phyloP scores from a whole-genome alignment of 2,888 invertebrate species.

The Synanthedon tipuliformis region DNA sequence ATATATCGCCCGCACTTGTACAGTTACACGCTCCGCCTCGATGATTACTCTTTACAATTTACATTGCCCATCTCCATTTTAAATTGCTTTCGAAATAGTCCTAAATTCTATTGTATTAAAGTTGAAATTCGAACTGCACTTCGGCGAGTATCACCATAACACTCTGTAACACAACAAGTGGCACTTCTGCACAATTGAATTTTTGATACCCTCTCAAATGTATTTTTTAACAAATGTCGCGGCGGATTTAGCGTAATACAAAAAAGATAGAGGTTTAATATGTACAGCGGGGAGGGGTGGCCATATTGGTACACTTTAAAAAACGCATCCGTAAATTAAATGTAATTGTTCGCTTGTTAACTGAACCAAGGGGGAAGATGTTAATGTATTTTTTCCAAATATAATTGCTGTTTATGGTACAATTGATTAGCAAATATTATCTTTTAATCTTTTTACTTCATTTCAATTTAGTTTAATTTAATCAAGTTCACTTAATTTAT shows the following conservation, averaged over 20 bases:
- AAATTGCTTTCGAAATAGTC: neutral
- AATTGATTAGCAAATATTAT: neutral
- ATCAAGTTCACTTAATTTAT: too few species aligned
- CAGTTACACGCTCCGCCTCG: slow-evolving; percentile 4
- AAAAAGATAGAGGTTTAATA: slow-evolving; percentile 36
- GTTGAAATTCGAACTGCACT: neutral
- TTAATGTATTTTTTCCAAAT: slow-evolving; percentile 10
- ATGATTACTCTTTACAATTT: slow-evolving; percentile 14
- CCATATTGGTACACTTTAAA: slow-evolving; percentile 63
- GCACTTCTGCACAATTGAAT: slow-evolving; percentile 55
- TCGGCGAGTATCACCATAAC: neutral
- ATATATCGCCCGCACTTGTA: slow-evolving; percentile 27
- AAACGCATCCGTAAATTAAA: slow-evolving; percentile 66
- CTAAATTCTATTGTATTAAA: neutral
- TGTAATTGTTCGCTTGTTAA: slow-evolving; percentile 69
- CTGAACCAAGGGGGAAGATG: slow-evolving; percentile 29
- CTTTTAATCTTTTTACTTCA: neutral
- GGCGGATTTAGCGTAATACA: slow-evolving; percentile 33
- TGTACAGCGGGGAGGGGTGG: slow-evolving; percentile 22
- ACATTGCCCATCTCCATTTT: slow-evolving; percentile 5
- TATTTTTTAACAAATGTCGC: slow-evolving; percentile 68
- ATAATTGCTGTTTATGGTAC: neutral
- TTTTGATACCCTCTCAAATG: slow-evolving; percentile 56
- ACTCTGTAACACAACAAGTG: slow-evolving; percentile 31
- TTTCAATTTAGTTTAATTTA: too few species aligned